Evolutionary conservation across 2,797 vertebrate genomes (phyloP).

Genomic region (Rousettus madagascariensis): DNA sequence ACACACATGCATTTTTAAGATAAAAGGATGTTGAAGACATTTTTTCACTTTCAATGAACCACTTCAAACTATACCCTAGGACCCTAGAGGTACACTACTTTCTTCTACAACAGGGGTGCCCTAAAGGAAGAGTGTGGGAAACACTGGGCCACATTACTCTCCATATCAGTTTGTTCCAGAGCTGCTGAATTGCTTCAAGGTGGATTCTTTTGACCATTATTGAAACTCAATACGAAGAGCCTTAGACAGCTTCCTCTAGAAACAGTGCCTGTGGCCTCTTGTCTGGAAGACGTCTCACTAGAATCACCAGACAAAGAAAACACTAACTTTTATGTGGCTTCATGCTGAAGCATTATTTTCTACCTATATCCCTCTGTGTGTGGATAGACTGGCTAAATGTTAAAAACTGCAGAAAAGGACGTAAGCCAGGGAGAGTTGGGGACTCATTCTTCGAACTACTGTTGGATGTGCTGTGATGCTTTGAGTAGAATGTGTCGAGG

Average conservation of each 20-base stretch:
- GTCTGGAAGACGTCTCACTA: not conserved
- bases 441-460: not conserved
- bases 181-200: not conserved
- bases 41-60: not conserved
- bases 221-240: not conserved
- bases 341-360: not conserved
- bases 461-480: not conserved
- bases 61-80: not conserved
- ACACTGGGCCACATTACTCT: too few relatives aligned
- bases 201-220: not conserved
- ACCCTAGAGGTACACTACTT: not conserved
- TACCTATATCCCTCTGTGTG: not conserved
- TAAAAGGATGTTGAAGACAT: not conserved
- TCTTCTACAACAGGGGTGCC: not conserved
- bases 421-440: not conserved
- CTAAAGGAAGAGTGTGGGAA: not conserved
- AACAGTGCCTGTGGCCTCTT: not conserved
- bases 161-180: not conserved
- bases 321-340: not conserved
- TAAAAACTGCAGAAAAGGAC: not conserved
- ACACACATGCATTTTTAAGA: not conserved
- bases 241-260: not conserved
- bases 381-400: not conserved
- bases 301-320: not conserved
- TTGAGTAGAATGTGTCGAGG: not conserved